Evolutionary conservation across 2,113 vertebrate genomes (phyloP).

Genomic region (Panurus biarmicus): DNA sequence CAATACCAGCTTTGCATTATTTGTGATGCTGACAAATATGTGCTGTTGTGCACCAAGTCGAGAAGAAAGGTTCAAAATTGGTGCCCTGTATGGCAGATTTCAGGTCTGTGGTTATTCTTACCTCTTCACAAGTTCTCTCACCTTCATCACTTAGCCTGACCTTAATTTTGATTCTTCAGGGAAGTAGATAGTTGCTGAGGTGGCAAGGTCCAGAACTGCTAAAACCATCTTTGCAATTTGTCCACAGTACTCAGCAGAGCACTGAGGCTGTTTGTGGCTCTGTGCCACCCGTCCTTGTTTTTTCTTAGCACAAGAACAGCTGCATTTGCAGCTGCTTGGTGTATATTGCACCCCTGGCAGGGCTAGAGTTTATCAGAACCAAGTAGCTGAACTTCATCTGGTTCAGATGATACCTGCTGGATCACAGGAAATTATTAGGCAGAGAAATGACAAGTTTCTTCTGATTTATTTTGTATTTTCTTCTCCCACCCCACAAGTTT

Average conservation of each 20-base stretch:
- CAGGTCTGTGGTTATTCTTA: neutral
- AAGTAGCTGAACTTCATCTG: neutral
- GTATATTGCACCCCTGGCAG: neutral
- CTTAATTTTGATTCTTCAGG: neutral
- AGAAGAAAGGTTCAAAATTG: neutral
- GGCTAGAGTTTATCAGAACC: neutral
- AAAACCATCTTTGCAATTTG: neutral
- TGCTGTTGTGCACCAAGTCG: neutral
- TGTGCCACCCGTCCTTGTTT: neutral
- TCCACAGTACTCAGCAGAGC: neutral
- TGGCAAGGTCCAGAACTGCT: neutral
- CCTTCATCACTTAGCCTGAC: neutral
- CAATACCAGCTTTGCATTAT: neutral
- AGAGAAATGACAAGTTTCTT: neutral
- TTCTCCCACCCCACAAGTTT: neutral
- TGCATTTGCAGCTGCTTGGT: neutral
- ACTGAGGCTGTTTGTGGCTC: neutral
- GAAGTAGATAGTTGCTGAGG: neutral
- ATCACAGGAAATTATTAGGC: neutral
- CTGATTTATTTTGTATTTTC: neutral
- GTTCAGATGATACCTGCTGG: neutral
- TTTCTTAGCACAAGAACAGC: neutral
- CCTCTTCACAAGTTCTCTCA: neutral
- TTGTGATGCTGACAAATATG: neutral
- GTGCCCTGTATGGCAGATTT: neutral